Evolutionary conservation across 2,113 vertebrate species (phyloP).

Genomic region (Marmota flaviventris): DNA sequence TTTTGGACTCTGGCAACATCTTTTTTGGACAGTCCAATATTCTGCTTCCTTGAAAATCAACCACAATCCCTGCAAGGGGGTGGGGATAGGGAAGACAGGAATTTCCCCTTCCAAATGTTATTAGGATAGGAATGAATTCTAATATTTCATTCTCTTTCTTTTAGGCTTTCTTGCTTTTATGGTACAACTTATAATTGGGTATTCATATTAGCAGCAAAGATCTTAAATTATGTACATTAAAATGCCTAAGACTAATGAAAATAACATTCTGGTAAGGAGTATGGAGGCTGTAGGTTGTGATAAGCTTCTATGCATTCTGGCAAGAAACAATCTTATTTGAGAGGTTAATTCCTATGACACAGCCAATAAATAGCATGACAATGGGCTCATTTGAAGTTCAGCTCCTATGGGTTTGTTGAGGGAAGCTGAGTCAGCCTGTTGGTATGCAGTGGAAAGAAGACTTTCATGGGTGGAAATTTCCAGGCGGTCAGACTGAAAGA

Average conservation of each 20-base stretch:
- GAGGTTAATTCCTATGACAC: background rate
- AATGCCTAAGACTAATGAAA: background rate
- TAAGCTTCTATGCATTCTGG: background rate
- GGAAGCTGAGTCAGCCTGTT: background rate
- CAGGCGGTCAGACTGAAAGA: background rate
- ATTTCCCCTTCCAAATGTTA: background rate
- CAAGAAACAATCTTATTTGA: background rate
- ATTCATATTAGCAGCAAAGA: slow-evolving; percentile 35
- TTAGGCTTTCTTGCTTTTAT: slow-evolving; percentile 31
- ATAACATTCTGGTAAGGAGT: background rate
- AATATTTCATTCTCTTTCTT: background rate
- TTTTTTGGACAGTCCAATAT: background rate
- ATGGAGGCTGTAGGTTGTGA: background rate
- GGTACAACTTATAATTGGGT: slow-evolving; percentile 13
- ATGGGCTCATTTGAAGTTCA: background rate
- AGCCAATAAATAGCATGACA: background rate
- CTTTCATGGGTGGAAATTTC: background rate
- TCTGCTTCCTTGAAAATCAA: background rate
- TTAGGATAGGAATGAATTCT: background rate
- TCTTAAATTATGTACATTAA: background rate
- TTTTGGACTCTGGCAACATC: background rate
- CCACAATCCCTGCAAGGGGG: background rate
- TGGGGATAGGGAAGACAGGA: background rate
- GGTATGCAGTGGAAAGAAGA: background rate
- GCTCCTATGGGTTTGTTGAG: background rate